Evolutionary conservation across 2,797 vertebrate species (phyloP).

Genomic region (Leptoclinus maculatus): DNA sequence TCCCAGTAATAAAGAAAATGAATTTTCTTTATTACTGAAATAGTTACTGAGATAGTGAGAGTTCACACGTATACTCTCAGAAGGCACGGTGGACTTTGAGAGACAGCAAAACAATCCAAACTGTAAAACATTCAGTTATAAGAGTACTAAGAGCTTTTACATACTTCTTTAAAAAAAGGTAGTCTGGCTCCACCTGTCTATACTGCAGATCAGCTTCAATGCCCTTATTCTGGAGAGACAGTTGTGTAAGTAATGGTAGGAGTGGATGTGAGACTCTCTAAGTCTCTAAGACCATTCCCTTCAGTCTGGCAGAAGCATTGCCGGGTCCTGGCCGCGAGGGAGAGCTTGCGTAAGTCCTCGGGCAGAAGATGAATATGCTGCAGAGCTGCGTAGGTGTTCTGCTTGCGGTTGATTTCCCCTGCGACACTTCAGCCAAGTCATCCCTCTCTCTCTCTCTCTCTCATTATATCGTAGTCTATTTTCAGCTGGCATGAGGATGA

Average conservation of each 20-base stretch:
- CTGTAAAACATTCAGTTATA: background rate
- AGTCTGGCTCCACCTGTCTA: background rate
- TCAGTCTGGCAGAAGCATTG: conserved; percentile 21
- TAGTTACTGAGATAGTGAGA: background rate
- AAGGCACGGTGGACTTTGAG: background rate
- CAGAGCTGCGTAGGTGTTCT: conserved; percentile 67
- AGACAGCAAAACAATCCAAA: background rate
- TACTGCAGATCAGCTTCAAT: background rate
- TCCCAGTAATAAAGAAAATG: background rate
- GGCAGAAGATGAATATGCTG: conserved; percentile 59
- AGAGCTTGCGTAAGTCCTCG: conserved; percentile 42
- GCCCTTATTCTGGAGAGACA: background rate
- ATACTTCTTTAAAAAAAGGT: background rate
- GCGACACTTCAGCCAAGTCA: conserved; percentile 69
- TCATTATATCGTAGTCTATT: conserved; percentile 62
- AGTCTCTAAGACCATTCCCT: conserved; percentile 34
- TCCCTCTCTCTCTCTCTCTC: conserved; percentile 52
- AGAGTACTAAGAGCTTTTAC: background rate
- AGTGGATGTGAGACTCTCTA: conserved; percentile 16
- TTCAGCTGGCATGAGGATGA: conserved; percentile 47
- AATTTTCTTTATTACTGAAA: background rate
- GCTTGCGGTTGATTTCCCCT: conserved; percentile 61
- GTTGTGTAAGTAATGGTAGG: background rate
- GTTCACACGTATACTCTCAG: background rate
- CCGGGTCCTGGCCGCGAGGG: conserved; percentile 28